Percentiles rank a stretch among this genome's conserved stretches.
Conservation (phyloP, 2,888 invertebrate genomes). For the Falcaria lacertinaria region DNA sequence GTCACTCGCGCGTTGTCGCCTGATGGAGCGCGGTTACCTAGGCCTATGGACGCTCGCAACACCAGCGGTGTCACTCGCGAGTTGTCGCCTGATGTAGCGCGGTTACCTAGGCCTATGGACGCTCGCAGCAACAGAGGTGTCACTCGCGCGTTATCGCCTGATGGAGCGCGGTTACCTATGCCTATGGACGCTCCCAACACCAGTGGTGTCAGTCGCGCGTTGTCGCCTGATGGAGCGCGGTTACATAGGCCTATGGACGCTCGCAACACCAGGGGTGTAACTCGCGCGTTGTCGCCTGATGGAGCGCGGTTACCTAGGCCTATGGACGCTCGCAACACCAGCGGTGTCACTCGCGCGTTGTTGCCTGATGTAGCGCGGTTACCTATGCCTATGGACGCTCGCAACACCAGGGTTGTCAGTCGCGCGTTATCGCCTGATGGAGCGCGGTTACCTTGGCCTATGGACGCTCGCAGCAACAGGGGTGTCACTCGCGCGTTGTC, state of each 20-base stretch:
- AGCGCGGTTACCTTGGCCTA: not conserved
- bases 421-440: not conserved
- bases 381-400: slow-evolving; percentile 3
- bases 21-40: no score
- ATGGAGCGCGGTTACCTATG: not conserved
- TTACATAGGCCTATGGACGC: slow-evolving; percentile 4
- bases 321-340: slow-evolving; percentile 4
- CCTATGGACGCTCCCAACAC: not conserved
- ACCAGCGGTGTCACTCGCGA: not conserved
- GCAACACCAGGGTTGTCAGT: slow-evolving; percentile 1
- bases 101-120: not conserved
- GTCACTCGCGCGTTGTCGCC: no score
- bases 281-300: not conserved
- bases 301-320: slow-evolving; percentile 3
- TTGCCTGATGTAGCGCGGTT: slow-evolving; percentile 3
- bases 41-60: no score
- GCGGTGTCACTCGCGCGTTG: not conserved
- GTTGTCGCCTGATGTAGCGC: no score
- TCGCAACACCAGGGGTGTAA: no score
- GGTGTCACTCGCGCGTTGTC: no score
- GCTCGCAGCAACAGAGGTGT: no score
- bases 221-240: slow-evolving; percentile 3
- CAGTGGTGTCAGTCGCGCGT: not conserved
- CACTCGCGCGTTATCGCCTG: not conserved
- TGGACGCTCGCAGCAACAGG: not conserved